Percentiles rank a stretch among this genome's conserved stretches.
phyloP scores from a whole-genome alignment of 2,113 vertebrate genomes.

The Carettochelys insculpta region DNA sequence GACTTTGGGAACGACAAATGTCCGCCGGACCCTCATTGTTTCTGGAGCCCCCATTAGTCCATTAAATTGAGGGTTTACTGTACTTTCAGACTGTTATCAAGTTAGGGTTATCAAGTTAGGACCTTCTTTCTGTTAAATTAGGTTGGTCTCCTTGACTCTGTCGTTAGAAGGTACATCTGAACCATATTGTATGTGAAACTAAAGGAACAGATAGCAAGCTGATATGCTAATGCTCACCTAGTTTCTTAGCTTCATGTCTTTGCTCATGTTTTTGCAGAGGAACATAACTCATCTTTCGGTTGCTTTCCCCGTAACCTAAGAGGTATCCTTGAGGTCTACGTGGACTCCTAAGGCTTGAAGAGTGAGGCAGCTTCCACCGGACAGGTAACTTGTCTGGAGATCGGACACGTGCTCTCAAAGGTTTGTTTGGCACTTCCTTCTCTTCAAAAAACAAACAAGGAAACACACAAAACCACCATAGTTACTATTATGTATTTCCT shows the following conservation, averaged over 20 bases:
- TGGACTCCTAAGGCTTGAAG: constrained; percentile 83
- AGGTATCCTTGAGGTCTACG: constrained; percentile 76
- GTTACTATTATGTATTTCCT: neutral
- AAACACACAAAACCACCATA: constrained; percentile 21
- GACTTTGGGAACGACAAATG: too few species aligned
- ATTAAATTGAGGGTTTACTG: too few species aligned
- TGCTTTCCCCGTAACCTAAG: constrained; percentile 79
- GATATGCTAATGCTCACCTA: constrained; percentile 78
- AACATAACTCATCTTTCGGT: constrained; percentile 79
- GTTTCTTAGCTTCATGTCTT: constrained; percentile 82
- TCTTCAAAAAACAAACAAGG: constrained; percentile 76
- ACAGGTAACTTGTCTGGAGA: constrained; percentile 69
- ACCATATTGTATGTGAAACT: neutral
- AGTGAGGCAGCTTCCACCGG: constrained; percentile 83
- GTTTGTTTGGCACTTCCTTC: constrained; percentile 79
- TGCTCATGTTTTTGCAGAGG: constrained; percentile 85
- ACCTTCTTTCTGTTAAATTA: neutral
- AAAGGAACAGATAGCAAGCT: neutral
- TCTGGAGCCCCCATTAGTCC: too few species aligned
- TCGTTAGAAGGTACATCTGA: neutral
- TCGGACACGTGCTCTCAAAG: constrained; percentile 71
- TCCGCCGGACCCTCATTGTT: too few species aligned
- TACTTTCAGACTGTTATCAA: neutral
- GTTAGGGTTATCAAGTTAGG: too few species aligned
- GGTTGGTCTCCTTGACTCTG: neutral